A percentile compares a stretch with the other conserved stretches of the same genome.
Conservation (phyloP, 2,888 invertebrate species). For the Mactromeris polynyma region DNA sequence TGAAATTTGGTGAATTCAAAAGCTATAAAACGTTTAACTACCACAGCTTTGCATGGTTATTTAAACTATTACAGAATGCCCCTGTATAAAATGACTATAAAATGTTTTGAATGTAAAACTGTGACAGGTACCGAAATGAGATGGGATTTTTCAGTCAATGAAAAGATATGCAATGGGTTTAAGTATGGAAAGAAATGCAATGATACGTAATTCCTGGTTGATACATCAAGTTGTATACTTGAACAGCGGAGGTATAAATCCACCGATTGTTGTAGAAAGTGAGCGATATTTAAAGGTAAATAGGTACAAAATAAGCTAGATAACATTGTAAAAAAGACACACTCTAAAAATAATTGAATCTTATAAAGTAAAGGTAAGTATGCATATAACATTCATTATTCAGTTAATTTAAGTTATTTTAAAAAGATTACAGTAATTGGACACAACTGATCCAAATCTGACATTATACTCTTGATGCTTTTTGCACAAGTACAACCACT, state of each 20-base stretch:
- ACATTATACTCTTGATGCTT: too few relatives aligned
- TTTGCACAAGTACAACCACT: too few relatives aligned
- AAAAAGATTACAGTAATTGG: too few relatives aligned
- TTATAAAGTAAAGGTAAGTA: neutral
- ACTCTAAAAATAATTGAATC: neutral
- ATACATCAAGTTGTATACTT: neutral
- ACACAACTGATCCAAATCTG: too few relatives aligned
- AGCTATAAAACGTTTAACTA: neutral
- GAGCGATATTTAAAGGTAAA: neutral
- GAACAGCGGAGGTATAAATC: neutral
- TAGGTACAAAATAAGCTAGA: neutral
- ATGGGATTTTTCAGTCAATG: neutral
- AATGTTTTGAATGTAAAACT: neutral
- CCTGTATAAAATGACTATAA: slow-evolving; percentile 12
- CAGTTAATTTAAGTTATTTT: too few relatives aligned
- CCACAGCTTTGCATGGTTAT: neutral
- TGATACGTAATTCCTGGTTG: slow-evolving; percentile 13
- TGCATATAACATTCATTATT: too few relatives aligned
- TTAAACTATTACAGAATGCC: neutral
- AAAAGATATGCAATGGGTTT: neutral
- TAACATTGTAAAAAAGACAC: neutral
- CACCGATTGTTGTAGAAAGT: neutral
- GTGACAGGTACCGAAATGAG: neutral
- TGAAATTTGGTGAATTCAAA: neutral
- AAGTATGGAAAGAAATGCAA: neutral